Percentiles rank a stretch among this genome's conserved stretches.
Evolutionary conservation across 2,797 vertebrate genomes (phyloP).

Genomic region (Sus cebifrons): DNA sequence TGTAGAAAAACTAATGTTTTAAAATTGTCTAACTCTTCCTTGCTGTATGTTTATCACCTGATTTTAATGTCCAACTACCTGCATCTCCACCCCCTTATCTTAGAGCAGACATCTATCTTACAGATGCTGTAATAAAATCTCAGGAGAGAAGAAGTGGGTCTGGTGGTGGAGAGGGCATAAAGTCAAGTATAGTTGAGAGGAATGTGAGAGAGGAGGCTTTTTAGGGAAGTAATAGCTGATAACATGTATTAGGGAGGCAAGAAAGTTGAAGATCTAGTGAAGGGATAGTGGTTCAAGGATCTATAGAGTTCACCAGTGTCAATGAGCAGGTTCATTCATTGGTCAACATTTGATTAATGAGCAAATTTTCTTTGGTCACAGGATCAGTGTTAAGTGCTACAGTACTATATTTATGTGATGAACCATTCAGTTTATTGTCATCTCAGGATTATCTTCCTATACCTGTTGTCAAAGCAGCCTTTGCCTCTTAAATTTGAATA

Average conservation of each 20-base stretch:
- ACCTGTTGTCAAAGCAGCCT: neutral
- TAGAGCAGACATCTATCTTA: neutral
- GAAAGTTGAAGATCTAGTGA: neutral
- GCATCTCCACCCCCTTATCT: neutral
- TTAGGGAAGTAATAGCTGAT: neutral
- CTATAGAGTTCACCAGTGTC: neutral
- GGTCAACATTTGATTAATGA: neutral
- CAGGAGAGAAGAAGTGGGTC: neutral
- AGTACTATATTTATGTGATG: neutral
- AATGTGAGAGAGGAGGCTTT: neutral
- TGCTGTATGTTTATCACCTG: neutral
- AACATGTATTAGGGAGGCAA: neutral
- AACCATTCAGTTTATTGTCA: neutral
- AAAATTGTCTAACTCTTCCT: neutral
- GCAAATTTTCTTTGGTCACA: neutral
- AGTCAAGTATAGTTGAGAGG: neutral
- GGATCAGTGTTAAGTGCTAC: neutral
- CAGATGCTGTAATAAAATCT: neutral
- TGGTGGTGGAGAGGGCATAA: neutral
- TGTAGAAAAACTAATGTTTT: neutral
- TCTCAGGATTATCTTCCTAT: conserved; percentile 18
- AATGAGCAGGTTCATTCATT: neutral
- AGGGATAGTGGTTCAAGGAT: neutral
- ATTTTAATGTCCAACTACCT: neutral
- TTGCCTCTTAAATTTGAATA: neutral